Percentiles rank a stretch among this genome's conserved stretches.
Conservation (phyloP, 2,113 vertebrate genomes). For the Jaculus jaculus region DNA sequence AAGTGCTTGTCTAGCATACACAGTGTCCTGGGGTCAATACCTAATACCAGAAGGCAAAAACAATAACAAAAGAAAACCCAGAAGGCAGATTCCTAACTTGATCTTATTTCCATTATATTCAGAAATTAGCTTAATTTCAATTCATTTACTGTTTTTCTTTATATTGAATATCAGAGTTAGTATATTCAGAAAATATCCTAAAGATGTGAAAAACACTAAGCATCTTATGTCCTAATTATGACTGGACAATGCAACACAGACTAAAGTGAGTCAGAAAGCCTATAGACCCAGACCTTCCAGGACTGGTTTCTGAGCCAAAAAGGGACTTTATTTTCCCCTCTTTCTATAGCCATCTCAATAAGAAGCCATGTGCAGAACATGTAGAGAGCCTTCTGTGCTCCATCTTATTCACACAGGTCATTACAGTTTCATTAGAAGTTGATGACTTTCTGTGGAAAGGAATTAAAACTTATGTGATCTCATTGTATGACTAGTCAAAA, state of each 20-base stretch:
- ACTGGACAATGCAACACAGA: conserved; percentile 2
- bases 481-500: background rate
- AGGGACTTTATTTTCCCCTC: background rate
- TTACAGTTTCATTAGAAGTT: background rate
- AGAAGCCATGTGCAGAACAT: background rate
- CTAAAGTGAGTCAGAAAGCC: background rate
- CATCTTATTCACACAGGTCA: background rate
- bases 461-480: background rate
- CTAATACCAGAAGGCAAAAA: background rate
- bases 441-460: background rate
- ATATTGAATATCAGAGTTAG: background rate
- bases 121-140: conserved; percentile 54
- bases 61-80: background rate
- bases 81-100: background rate
- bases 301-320: background rate
- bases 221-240: background rate
- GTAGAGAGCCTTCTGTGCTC: background rate
- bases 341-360: background rate
- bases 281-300: background rate
- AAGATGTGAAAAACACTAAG: background rate
- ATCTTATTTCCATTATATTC: background rate
- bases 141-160: background rate
- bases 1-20: background rate
- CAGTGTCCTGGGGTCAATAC: background rate
- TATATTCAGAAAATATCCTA: background rate